Evolutionary conservation across 2,797 vertebrate genomes (phyloP).

Genomic region (Rachycentron canadum): DNA sequence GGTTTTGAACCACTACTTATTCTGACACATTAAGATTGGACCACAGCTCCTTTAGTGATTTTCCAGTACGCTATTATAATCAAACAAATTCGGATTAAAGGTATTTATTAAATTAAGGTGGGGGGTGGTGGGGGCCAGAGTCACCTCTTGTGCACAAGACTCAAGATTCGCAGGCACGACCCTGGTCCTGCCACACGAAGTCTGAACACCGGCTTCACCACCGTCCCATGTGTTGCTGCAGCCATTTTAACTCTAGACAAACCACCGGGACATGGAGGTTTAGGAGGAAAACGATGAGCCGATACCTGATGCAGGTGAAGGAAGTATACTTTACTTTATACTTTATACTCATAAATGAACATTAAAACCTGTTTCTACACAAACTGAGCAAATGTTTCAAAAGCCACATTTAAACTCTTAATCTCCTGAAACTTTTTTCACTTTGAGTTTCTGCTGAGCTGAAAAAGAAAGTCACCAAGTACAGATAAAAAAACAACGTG

Average conservation of each 20-base stretch:
- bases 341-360: background rate
- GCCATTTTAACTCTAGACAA: too few relatives aligned
- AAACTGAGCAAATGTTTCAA: background rate
- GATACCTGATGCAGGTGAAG: too few relatives aligned
- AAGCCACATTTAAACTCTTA: background rate
- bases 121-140: too few relatives aligned
- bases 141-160: too few relatives aligned
- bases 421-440: too few relatives aligned
- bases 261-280: too few relatives aligned
- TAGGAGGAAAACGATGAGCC: too few relatives aligned
- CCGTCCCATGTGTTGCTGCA: background rate
- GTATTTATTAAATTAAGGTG: background rate
- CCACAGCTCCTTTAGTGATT: background rate
- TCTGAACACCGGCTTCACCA: background rate
- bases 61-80: background rate
- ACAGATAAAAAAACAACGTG: background rate
- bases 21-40: too few relatives aligned
- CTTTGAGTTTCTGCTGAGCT: conserved; percentile 2
- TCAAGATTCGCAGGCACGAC: too few relatives aligned
- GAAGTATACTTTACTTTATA: background rate
- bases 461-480: background rate
- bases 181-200: too few relatives aligned
- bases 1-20: too few relatives aligned
- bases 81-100: background rate
- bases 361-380: background rate